Conservation (phyloP, 2,888 invertebrate genomes). For the Diploptera punctata region DNA sequence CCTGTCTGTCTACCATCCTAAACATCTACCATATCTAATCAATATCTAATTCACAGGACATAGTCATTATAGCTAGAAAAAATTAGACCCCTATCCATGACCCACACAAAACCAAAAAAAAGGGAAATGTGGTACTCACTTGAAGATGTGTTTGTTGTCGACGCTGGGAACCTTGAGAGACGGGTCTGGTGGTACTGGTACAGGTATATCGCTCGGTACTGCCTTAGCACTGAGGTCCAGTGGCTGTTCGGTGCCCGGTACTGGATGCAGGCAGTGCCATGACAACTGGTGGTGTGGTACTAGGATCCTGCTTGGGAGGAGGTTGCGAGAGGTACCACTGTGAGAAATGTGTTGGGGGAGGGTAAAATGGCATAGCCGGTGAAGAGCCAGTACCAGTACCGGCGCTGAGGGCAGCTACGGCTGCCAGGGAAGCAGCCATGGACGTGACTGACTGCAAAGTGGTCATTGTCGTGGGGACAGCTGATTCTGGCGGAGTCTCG, state of each 20-base stretch:
- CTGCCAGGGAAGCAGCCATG: slow-evolving; percentile 72
- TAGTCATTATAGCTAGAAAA: neutral
- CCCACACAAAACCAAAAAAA: neutral
- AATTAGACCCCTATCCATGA: neutral
- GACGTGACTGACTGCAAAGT: slow-evolving; percentile 48
- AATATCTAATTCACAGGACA: neutral
- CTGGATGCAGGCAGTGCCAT: slow-evolving; percentile 55
- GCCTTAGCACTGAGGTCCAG: slow-evolving; percentile 84
- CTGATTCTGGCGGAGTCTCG: slow-evolving; percentile 38
- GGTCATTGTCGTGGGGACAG: slow-evolving; percentile 40
- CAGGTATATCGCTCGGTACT: slow-evolving; percentile 14
- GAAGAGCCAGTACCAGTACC: slow-evolving; percentile 15
- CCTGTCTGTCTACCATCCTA: no score
- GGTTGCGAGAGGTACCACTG: slow-evolving; percentile 59
- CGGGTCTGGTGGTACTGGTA: slow-evolving; percentile 19
- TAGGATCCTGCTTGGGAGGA: slow-evolving; percentile 48
- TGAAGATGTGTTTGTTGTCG: slow-evolving; percentile 70
- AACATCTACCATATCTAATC: neutral
- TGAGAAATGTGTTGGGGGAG: slow-evolving; percentile 49
- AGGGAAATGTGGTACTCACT: slow-evolving; percentile 62
- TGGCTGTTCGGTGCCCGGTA: slow-evolving; percentile 67
- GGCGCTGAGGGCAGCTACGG: slow-evolving; percentile 66
- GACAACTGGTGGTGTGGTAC: slow-evolving; percentile 51
- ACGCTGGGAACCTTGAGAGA: slow-evolving; percentile 50
- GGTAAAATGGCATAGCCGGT: slow-evolving; percentile 51